These are phyloP conservation scores for Dasypus novemcinctus DNA, from an alignment of 2,113 vertebrate genomes.

Conservation along the genomic window DNA sequence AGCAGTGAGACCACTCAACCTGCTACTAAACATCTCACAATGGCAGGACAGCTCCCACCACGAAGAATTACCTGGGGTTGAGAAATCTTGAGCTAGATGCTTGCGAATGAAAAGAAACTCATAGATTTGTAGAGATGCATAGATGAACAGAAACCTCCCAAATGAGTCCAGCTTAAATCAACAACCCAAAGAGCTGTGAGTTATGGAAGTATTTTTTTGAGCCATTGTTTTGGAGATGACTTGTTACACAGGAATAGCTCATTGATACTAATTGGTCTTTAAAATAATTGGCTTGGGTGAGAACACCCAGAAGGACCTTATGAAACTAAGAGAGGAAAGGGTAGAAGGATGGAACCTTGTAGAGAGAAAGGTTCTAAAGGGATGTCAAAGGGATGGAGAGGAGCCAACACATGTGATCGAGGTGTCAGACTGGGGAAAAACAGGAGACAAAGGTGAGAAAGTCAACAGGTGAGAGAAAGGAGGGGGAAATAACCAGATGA, in stretches of 20 bases:
- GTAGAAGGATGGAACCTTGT: accelerated
- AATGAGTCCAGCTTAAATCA: neutral
- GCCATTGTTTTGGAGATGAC: no score
- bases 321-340: neutral
- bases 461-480: neutral
- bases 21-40: neutral
- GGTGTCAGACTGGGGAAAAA: accelerated
- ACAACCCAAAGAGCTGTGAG: neutral
- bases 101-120: neutral
- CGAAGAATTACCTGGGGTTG: neutral
- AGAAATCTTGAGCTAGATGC: neutral
- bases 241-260: neutral
- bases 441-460: neutral
- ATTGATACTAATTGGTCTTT: neutral
- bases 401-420: neutral
- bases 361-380: neutral
- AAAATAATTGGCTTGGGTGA: neutral
- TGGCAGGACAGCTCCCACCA: neutral
- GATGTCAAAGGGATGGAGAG: neutral
- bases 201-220: neutral
- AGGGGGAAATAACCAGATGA: neutral
- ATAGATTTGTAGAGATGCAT: neutral
- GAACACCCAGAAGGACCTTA: neutral
- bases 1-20: neutral
- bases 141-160: neutral